Base-by-base conservation (phyloP, 2,888 invertebrate genomes). In the Sesamia inferens region DNA sequence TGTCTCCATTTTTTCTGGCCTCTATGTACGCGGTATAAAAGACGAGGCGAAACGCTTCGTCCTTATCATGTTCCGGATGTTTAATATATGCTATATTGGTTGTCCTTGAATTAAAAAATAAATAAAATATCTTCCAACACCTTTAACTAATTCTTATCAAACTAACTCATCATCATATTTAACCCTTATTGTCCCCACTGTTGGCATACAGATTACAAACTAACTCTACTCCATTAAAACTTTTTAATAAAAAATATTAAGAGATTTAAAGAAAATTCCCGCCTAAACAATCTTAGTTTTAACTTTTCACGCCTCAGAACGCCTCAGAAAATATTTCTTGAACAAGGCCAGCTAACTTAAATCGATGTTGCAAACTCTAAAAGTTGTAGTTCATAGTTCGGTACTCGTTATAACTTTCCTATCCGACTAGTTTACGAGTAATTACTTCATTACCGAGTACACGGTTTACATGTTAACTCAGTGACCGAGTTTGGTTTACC, bases 391-490 rank as follows among this genome's bases (percentile, higher is more conserved):
- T 78, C 65, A 82, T 80, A 82, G 77, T 79, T 72, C 8, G 11
- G 48, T 69, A 44, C 71, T 82, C 67, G 82, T 85, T 85, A 85
- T 78, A 85, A 85, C 61, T 85, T 85, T 76, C 78, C 75, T 82
- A 83, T 74, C 71, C 59, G 47, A 73, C 63, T 65, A 69, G 85
- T 84, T 77, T 78, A 76, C 47, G 59, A 72, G 76, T 85, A 83
- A 86, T 86, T 84, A 81, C 85, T 85, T 86, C 76, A 86, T 86
- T 85, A 83, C 62, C n/a, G 42, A 58, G 68, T 77, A 85, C 78
- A 83, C 59, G n/a, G 39, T 55, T 68, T 77, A 85, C 78, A 83
- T 79, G 82, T 86, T 86, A 80, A 63, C 70, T 47, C 55, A 48
- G 77, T 75, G 82, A 79, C 78, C 75, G 66, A 54, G 70, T 61